Evolutionary conservation across 37 sponge, comb jelly and placozoan species (phyloP).

Genomic region (Aphrocallistes beatrix): DNA sequence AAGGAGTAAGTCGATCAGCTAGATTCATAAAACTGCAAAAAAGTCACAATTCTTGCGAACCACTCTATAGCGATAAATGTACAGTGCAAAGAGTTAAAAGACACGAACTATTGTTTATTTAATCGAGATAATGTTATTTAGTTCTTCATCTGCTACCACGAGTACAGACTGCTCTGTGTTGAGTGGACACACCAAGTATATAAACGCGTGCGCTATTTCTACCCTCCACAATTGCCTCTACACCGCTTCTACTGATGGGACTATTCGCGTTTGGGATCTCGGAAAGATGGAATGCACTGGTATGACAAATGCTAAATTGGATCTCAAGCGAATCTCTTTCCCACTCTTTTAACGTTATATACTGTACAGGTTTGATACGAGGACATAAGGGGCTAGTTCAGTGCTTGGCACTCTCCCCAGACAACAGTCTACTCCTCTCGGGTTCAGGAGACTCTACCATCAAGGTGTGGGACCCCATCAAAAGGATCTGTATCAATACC

Average conservation of each 20-base stretch:
- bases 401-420: not conserved
- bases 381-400: not conserved
- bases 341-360: not conserved
- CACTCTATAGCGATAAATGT: too few species aligned
- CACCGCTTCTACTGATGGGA: not conserved
- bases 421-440: not conserved
- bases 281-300: not conserved
- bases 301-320: too few species aligned
- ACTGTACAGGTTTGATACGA: not conserved
- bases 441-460: not conserved
- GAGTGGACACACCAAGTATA: not conserved
- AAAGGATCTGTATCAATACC: not conserved
- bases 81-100: too few species aligned
- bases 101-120: too few species aligned
- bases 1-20: not conserved
- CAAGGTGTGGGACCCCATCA: conserved; percentile 14
- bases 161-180: not conserved
- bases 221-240: not conserved
- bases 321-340: too few species aligned
- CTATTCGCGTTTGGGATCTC: conserved; percentile 1
- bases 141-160: too few species aligned
- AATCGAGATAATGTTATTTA: too few species aligned
- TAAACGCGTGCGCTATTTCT: not conserved
- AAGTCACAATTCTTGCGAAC: too few species aligned
- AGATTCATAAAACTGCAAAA: too few species aligned